Evolutionary conservation across 2,113 vertebrate genomes (phyloP).

Genomic region (Plotosus lineatus): DNA sequence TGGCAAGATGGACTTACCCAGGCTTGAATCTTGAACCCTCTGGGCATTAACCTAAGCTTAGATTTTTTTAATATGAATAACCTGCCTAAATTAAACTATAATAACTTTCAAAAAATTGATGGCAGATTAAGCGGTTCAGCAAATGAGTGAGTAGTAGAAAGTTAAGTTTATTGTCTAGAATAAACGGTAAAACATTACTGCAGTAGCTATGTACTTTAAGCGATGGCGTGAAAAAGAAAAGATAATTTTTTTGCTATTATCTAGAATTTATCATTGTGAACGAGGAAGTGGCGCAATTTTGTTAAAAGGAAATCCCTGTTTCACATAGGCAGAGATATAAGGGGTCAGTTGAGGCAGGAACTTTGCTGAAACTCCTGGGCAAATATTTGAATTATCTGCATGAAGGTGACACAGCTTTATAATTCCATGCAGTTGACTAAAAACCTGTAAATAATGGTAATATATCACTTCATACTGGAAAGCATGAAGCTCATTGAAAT

Average conservation of each 20-base stretch:
- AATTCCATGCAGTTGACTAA: not conserved
- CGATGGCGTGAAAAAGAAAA: not conserved
- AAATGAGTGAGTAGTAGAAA: too few species aligned
- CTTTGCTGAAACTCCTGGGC: constrained; percentile 9
- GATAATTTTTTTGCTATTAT: not conserved
- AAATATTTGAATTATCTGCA: not conserved
- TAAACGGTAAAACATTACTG: not conserved
- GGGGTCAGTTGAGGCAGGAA: constrained; percentile 1
- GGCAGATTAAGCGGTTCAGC: too few species aligned
- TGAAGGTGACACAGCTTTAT: not conserved
- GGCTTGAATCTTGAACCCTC: too few species aligned
- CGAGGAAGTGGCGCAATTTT: constrained; percentile 33
- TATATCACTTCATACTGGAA: not conserved
- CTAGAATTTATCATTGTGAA: constrained; percentile 23
- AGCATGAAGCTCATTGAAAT: not conserved
- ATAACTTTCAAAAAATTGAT: not conserved
- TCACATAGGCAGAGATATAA: not conserved
- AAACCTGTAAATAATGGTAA: not conserved
- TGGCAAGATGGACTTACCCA: too few species aligned
- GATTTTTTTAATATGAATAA: not conserved
- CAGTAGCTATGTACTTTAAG: not conserved
- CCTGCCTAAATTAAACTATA: not conserved
- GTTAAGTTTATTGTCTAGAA: too few species aligned
- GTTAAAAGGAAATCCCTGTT: constrained; percentile 24
- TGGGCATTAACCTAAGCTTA: too few species aligned